phyloP scores from a whole-genome alignment of 2,113 vertebrate species.

The Paraplagusia blochii region DNA sequence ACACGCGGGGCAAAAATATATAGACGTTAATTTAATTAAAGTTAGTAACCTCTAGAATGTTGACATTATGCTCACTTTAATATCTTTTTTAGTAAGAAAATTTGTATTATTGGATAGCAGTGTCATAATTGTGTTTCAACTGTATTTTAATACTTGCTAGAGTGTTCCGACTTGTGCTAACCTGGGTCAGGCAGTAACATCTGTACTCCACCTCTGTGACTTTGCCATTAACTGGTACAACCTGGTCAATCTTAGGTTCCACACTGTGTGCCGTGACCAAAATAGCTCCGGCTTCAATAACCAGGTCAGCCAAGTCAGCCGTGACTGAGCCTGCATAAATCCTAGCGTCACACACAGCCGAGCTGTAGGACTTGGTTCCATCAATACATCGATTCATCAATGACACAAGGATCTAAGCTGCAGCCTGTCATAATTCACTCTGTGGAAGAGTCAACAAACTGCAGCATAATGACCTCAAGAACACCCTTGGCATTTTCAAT shows the following conservation, averaged over 20 bases:
- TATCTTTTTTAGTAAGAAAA: not conserved
- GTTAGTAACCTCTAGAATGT: too few relatives aligned
- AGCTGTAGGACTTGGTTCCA: constrained; percentile 22
- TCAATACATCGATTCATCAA: constrained; percentile 61
- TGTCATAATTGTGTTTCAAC: not conserved
- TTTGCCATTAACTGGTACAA: constrained; percentile 33
- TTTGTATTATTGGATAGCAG: too few relatives aligned
- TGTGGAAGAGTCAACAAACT: not conserved
- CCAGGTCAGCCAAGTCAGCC: constrained; percentile 61
- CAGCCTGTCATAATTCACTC: constrained; percentile 18
- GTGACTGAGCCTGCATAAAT: constrained; percentile 62
- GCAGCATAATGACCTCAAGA: too few relatives aligned
- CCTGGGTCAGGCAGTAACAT: constrained; percentile 5
- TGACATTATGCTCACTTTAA: too few relatives aligned
- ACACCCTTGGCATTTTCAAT: too few relatives aligned
- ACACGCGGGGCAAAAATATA: too few relatives aligned
- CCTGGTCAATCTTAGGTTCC: constrained; percentile 47
- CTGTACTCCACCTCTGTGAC: constrained; percentile 1
- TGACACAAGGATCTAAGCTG: constrained; percentile 35
- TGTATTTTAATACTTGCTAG: not conserved
- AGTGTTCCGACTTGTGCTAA: not conserved
- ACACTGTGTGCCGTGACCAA: constrained; percentile 38
- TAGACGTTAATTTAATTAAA: too few relatives aligned
- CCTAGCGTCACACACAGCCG: constrained; percentile 44
- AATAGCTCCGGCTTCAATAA: constrained; percentile 66